Base-by-base conservation (phyloP, 2,113 vertebrate genomes). In the Agelaius phoeniceus region DNA sequence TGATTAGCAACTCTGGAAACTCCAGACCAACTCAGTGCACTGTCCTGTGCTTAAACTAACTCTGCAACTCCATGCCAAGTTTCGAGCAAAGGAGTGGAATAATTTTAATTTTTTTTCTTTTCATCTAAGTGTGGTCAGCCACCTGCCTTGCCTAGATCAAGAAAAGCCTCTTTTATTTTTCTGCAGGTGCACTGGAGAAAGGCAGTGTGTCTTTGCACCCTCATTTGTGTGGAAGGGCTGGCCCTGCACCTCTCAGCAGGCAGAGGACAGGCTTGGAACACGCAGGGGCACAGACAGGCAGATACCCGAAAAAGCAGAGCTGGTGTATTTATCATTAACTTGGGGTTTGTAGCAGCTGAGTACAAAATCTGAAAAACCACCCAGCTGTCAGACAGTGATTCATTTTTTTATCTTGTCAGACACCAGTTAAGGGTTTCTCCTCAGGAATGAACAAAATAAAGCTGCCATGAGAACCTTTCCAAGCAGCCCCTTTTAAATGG, bases 251-350 rank as follows among this genome's bases (percentile, higher is more conserved):
- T 37, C 6, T 35, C 90, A 74, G 77, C 69, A 87, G 86, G 3
- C 57, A 28, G 0, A 84, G 78, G 67, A 63, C 89, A 85, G 51
- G 91, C 48, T 49, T 6, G 3, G 6, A 72, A 39, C 86, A 75
- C 31, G 87, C 73, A 87, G 55, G 82, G 76, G 30, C 91, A 67
- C 55, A 39, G 78, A 26, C 46, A 43, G 46, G 68, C 5, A 94
- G 84, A 55, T 49, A 84, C 84, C 77, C 73, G 43, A 69, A 84
- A 84, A 57, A 76, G 31, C 49, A 69, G 61, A 89, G 78, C 39
- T 62, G 94, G 55, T 82, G 77, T 11, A 15, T 93, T 96, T 97
- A 43, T 80, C 86, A 83, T 89, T 65, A 73, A 23, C 57, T 44
- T 72, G 65, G 22, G 3, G 15, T 75, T 91, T 83, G 71, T 52